Evolutionary conservation across 2,888 invertebrate genomes (phyloP), one percentile per base, ranked within the genome.

Genomic region (Cynaeus angustus): DNA sequence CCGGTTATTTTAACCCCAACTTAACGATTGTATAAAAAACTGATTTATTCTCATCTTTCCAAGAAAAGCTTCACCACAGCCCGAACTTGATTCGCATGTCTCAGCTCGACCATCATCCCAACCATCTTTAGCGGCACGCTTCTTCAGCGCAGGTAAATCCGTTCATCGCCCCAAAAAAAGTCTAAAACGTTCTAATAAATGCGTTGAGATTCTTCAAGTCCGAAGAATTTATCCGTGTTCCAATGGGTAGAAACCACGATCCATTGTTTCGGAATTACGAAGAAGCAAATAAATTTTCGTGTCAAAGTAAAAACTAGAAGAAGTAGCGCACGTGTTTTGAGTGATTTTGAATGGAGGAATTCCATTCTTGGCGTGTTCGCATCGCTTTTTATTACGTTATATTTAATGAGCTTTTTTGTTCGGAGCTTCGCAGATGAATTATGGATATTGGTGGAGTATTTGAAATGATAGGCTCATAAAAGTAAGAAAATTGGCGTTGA

Each of bases 91-190:
- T 66, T 70, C 61, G 66, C 64, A 67, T 67, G 62, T 64, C 62
- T 48, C 37, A 55, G 45, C 43, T 58, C 28, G 10, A 26, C 41
- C 61, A 62, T 70, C 50, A 66, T 48, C 38, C 41, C 38, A 12
- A 33, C 9, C 46, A 55, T 37, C 62, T 71, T 72, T 72, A 69
- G 66, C 59, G 72, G 69, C 69, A 72, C 72, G 53, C 28, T 48
- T 28, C 38, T 21, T 28, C 5, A 14, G 14, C 61, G 48, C 61
- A 61, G 61, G 61, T 61, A 61, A 46, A 48, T 48, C 50, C n/a
- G 53, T 9, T 12, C 33, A 30, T 48, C n/a, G 21, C 26, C 53
- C 26, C 26, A 33, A 53, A 53, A 53, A 9, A 8, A 21, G 2
- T 9, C 16, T 12, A 13, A 45, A 45, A 2, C 45, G 7, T 10